Evolutionary conservation across 2,113 vertebrate species (phyloP).

Genomic region (Elachura formosa): DNA sequence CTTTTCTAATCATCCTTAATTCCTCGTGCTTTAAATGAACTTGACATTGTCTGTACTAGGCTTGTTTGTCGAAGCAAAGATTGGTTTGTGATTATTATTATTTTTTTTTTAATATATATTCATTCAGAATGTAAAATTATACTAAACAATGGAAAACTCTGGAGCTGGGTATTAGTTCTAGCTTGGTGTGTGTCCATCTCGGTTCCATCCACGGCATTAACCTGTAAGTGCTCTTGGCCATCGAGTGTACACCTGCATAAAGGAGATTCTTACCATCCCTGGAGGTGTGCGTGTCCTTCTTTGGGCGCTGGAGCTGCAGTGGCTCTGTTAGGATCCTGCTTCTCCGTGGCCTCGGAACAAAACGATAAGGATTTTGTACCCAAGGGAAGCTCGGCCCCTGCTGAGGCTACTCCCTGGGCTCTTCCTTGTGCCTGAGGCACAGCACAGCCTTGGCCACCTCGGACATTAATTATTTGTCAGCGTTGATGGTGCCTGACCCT

Average conservation of each 20-base stretch:
- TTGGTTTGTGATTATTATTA: neutral
- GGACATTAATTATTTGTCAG: neutral
- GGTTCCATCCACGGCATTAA: neutral
- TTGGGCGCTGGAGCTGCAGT: neutral
- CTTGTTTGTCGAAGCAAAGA: conserved; percentile 17
- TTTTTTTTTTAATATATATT: conserved; percentile 41
- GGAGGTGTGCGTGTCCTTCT: neutral
- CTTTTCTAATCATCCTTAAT: conserved; percentile 43
- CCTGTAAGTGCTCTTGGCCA: conserved; percentile 53
- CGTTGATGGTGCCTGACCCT: accelerated
- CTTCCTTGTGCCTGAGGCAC: neutral
- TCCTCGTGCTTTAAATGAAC: conserved; percentile 25
- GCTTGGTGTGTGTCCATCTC: conserved; percentile 7
- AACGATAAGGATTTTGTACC: neutral
- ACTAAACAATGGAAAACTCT: neutral
- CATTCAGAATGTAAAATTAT: conserved; percentile 54
- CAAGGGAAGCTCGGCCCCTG: neutral
- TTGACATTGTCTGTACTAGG: conserved; percentile 22
- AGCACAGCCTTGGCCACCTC: neutral
- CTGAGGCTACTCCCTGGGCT: neutral
- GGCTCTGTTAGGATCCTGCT: too few species aligned
- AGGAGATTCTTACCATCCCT: conserved; percentile 35
- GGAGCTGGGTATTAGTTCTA: conserved; percentile 1
- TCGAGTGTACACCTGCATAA: conserved; percentile 25
- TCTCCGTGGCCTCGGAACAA: too few species aligned